A percentile compares a stretch with the other conserved stretches of the same genome.
These are phyloP conservation scores for Ethmia dodecea DNA, from an alignment of 2,888 invertebrate species.

Conservation along the genomic window DNA sequence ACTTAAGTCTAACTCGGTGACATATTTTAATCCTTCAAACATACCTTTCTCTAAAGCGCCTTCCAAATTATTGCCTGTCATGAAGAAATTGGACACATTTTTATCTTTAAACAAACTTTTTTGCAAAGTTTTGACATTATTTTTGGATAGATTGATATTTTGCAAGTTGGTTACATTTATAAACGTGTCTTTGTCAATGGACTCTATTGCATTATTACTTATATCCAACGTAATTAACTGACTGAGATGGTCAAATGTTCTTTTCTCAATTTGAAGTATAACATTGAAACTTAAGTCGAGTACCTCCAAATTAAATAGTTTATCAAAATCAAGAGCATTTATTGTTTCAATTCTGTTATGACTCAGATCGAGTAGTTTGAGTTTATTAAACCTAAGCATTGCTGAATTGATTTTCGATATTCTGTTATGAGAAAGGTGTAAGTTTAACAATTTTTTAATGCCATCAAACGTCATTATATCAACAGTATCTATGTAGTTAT, in stretches of 20 bases:
- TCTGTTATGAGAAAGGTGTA: conserved; percentile 42
- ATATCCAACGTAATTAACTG: conserved; percentile 31
- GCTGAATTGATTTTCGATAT: conserved; percentile 38
- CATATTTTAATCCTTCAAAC: conserved; percentile 41
- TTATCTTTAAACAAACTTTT: conserved; percentile 39
- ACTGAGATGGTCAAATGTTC: conserved; percentile 28
- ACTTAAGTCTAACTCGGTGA: conserved; percentile 36
- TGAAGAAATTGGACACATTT: conserved; percentile 32
- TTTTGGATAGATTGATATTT: conserved; percentile 36
- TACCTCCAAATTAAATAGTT: conserved; percentile 28
- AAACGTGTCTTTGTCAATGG: conserved; percentile 31
- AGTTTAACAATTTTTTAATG: conserved; percentile 29
- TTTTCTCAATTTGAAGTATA: conserved; percentile 30
- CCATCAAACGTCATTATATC: conserved; percentile 44
- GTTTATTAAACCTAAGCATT: conserved; percentile 39
- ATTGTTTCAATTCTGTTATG: conserved; percentile 36
- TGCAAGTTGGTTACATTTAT: conserved; percentile 22
- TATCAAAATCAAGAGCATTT: conserved; percentile 32
- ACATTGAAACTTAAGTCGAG: conserved; percentile 39
- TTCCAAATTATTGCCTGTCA: conserved; percentile 36
- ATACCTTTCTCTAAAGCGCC: conserved; percentile 38
- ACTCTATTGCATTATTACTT: conserved; percentile 34
- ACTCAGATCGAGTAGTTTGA: conserved; percentile 36
- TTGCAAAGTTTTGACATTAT: conserved; percentile 38
- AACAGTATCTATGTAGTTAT: conserved; percentile 38